Percentiles rank a stretch among this genome's conserved stretches.
Evolutionary conservation across 2,888 invertebrate genomes (phyloP).

Genomic region (Eurytoma adleriae): DNA sequence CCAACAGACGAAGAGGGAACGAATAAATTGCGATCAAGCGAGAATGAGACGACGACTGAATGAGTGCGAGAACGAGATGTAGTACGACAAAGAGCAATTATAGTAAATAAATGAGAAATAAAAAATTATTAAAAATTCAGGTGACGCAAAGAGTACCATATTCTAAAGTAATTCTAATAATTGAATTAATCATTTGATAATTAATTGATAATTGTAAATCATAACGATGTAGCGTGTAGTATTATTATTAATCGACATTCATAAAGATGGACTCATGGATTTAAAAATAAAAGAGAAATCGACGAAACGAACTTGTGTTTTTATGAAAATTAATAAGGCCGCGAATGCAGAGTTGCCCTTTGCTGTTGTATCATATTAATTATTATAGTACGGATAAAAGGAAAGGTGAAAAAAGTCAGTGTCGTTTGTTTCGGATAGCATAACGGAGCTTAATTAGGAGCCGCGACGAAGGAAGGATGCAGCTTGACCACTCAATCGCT

Average conservation of each 20-base stretch:
- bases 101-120: slow-evolving; percentile 48
- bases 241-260: slow-evolving; percentile 69
- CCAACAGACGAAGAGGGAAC: slow-evolving; percentile 38
- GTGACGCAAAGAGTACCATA: slow-evolving; percentile 75
- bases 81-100: slow-evolving; percentile 56
- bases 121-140: slow-evolving; percentile 60
- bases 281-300: slow-evolving; percentile 37
- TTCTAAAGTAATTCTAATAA: slow-evolving; percentile 76
- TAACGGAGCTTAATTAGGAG: slow-evolving; percentile 35
- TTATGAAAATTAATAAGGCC: slow-evolving; percentile 57
- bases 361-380: slow-evolving; percentile 72
- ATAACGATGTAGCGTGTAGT: slow-evolving; percentile 74
- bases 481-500: not conserved
- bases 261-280: slow-evolving; percentile 61
- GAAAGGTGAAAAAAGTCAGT: slow-evolving; percentile 51
- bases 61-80: slow-evolving; percentile 35
- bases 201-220: slow-evolving; percentile 75
- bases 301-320: slow-evolving; percentile 62
- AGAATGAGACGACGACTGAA: slow-evolving; percentile 50
- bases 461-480: slow-evolving; percentile 16
- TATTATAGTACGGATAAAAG: slow-evolving; percentile 59
- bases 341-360: slow-evolving; percentile 62
- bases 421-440: slow-evolving; percentile 47
- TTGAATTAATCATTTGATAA: slow-evolving; percentile 76
- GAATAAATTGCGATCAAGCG: slow-evolving; percentile 54